These are phyloP conservation scores for Poeciliopsis occidentalis DNA, from an alignment of 2,113 vertebrate genomes.

Conservation along the genomic window DNA sequence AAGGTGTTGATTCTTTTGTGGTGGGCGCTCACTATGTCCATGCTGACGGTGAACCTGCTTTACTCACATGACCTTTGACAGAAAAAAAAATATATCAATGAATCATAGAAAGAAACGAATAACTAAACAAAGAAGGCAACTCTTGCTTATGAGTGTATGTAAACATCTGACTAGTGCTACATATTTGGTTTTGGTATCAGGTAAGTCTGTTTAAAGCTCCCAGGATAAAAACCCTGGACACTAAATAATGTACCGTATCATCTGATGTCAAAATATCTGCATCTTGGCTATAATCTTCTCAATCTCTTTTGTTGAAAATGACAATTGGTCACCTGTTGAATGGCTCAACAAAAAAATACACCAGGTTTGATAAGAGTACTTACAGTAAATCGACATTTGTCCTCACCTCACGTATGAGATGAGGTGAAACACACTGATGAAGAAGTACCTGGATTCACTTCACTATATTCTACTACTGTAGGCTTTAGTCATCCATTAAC, in stretches of 20 bases:
- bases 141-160: not conserved
- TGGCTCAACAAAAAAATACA: not conserved
- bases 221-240: conserved; percentile 24
- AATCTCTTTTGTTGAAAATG: not conserved
- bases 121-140: not conserved
- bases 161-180: not conserved
- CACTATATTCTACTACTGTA: not conserved
- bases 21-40: not conserved
- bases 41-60: not conserved
- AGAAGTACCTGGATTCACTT: not conserved
- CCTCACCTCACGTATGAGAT: not conserved
- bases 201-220: not conserved
- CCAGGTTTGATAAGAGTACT: not conserved
- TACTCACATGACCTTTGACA: not conserved
- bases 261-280: conserved; percentile 50
- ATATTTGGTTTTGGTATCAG: not conserved
- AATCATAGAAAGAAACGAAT: not conserved
- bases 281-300: conserved; percentile 40
- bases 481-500: not conserved
- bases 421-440: not conserved
- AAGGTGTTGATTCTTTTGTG: not conserved
- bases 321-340: not conserved
- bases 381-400: not conserved
- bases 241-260: conserved; percentile 43
- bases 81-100: not conserved